These are phyloP conservation scores for Montifringilla adamsi DNA, from an alignment of 2,113 vertebrate genomes.

Conservation along the genomic window DNA sequence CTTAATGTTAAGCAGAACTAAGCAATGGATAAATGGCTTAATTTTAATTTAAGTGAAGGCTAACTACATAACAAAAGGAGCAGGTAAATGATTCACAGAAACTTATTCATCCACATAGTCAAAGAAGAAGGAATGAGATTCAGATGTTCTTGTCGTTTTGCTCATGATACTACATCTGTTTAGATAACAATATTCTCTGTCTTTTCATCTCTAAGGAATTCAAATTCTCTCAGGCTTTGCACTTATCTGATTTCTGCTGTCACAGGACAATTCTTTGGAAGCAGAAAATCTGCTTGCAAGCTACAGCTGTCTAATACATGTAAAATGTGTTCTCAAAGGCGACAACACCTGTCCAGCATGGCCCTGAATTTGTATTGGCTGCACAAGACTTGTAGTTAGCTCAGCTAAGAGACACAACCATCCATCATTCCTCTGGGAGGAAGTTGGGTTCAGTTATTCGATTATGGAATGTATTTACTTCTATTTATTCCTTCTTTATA, in stretches of 20 bases:
- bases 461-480: background rate
- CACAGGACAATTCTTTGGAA: background rate
- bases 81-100: background rate
- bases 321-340: background rate
- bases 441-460: background rate
- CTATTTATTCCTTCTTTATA: background rate
- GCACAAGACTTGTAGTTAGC: background rate
- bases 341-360: background rate
- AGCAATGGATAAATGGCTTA: background rate
- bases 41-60: background rate
- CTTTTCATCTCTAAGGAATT: background rate
- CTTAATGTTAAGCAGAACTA: background rate
- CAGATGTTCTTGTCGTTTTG: background rate
- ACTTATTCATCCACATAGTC: background rate
- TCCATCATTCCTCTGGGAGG: background rate
- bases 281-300: background rate
- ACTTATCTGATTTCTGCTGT: background rate
- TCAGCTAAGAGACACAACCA: background rate
- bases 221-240: background rate
- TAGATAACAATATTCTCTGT: background rate
- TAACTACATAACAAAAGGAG: background rate
- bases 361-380: background rate
- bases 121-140: background rate
- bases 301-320: background rate
- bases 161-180: background rate